A percentile compares a stretch with the other conserved stretches of the same genome.
These are phyloP conservation scores for Eucera pruinosa DNA, from an alignment of 2,888 invertebrate genomes.

Conservation along the genomic window DNA sequence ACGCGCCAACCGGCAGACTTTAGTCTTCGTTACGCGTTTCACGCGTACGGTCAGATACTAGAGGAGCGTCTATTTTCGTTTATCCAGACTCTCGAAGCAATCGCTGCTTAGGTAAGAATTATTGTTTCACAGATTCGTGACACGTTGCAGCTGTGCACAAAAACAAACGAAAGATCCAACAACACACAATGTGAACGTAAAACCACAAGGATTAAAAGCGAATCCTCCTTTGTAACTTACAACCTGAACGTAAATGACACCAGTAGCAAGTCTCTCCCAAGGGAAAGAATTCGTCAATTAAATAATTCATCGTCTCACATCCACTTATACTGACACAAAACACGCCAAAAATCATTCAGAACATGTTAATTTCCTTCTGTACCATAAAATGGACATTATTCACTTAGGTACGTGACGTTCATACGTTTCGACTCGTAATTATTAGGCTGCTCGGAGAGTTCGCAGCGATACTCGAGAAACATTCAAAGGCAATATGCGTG, in stretches of 20 bases:
- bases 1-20: conserved; percentile 66
- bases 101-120: conserved; percentile 43
- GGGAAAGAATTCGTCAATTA: not conserved
- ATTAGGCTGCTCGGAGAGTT: too few relatives aligned
- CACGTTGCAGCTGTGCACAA: not conserved
- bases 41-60: conserved; percentile 26
- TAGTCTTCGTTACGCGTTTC: conserved; percentile 49
- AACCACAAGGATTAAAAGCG: not conserved
- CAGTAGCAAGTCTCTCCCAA: not conserved
- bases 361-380: not conserved
- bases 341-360: conserved; percentile 2
- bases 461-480: too few relatives aligned
- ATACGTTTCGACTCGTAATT: not conserved
- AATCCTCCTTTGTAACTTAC: not conserved
- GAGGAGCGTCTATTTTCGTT: conserved; percentile 67
- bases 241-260: not conserved
- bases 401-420: not conserved
- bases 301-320: not conserved
- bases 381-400: not conserved
- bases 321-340: not conserved
- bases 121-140: not conserved
- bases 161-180: not conserved
- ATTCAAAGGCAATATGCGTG: too few relatives aligned
- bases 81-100: conserved; percentile 35
- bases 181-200: not conserved